These are phyloP conservation scores for Gymnodraco acuticeps DNA, from an alignment of 2,797 vertebrate genomes.

Conservation along the genomic window DNA sequence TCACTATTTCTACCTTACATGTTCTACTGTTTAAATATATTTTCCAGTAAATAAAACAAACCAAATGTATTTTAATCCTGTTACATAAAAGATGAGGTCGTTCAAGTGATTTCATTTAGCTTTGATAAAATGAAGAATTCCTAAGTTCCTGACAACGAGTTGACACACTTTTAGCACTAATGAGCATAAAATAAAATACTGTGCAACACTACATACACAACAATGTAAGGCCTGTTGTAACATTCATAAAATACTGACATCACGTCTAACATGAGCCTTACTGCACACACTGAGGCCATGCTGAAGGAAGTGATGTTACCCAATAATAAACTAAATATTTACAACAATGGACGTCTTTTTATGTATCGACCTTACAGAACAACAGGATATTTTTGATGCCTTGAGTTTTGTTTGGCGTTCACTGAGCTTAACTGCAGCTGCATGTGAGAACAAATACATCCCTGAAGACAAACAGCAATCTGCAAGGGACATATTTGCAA, in stretches of 20 bases:
- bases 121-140: constrained; percentile 48
- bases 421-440: constrained; percentile 52
- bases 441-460: constrained; percentile 51
- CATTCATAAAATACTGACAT: constrained; percentile 80
- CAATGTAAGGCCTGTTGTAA: constrained; percentile 81
- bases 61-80: constrained; percentile 34
- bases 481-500: constrained; percentile 33
- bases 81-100: constrained; percentile 34
- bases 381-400: constrained; percentile 30
- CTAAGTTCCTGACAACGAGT: constrained; percentile 39
- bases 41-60: constrained; percentile 58
- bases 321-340: constrained; percentile 52
- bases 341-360: constrained; percentile 40
- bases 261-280: constrained; percentile 50
- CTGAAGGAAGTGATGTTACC: constrained; percentile 53
- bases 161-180: constrained; percentile 44
- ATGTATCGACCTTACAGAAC: constrained; percentile 34
- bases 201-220: constrained; percentile 76
- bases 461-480: constrained; percentile 53
- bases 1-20: constrained; percentile 33
- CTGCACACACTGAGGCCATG: constrained; percentile 49
- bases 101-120: constrained; percentile 46
- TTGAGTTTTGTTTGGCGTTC: constrained; percentile 27
- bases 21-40: constrained; percentile 38
- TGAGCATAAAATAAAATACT: constrained; percentile 74